Percentiles rank a stretch among this genome's conserved stretches.
These are phyloP conservation scores for Lepidurus couesii DNA, from an alignment of 1,140 invertebrate genomes.

Conservation along the genomic window DNA sequence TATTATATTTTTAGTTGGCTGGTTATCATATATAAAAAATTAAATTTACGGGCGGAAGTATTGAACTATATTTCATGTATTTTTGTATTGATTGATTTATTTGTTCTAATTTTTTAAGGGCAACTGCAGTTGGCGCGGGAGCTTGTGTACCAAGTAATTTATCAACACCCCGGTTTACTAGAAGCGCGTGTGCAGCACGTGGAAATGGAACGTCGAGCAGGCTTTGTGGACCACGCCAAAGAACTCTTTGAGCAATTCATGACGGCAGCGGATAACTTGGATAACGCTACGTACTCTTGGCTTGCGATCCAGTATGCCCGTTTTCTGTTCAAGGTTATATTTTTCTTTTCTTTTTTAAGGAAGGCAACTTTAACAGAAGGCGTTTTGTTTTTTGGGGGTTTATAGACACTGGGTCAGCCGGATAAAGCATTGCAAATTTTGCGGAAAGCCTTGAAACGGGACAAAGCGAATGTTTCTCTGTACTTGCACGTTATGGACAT, in stretches of 20 bases:
- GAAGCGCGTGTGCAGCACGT: conserved; percentile 71
- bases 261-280: conserved; percentile 39
- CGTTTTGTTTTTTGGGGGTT: not conserved
- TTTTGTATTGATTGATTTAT: not conserved
- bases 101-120: conserved; percentile 1
- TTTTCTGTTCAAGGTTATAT: conserved; percentile 31
- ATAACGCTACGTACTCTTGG: conserved; percentile 8
- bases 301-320: conserved; percentile 27
- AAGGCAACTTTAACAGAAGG: not conserved
- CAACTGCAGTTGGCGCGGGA: conserved; percentile 29
- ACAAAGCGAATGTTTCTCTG: conserved; percentile 49
- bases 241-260: conserved; percentile 79
- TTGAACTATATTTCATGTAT: not conserved
- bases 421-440: conserved; percentile 47
- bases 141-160: conserved; percentile 31
- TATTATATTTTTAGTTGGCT: conserved; percentile 35
- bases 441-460: conserved; percentile 47
- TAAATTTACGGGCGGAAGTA: not conserved
- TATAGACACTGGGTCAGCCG: conserved; percentile 14
- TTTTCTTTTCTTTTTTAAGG: not conserved
- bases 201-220: conserved; percentile 75
- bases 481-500: conserved; percentile 53
- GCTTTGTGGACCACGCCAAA: conserved; percentile 66
- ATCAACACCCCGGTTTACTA: conserved; percentile 59
- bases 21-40: not conserved